A percentile compares a stretch with the other conserved stretches of the same genome.
Conservation (phyloP, 2,113 vertebrate species). For the Menidia beryllina region DNA sequence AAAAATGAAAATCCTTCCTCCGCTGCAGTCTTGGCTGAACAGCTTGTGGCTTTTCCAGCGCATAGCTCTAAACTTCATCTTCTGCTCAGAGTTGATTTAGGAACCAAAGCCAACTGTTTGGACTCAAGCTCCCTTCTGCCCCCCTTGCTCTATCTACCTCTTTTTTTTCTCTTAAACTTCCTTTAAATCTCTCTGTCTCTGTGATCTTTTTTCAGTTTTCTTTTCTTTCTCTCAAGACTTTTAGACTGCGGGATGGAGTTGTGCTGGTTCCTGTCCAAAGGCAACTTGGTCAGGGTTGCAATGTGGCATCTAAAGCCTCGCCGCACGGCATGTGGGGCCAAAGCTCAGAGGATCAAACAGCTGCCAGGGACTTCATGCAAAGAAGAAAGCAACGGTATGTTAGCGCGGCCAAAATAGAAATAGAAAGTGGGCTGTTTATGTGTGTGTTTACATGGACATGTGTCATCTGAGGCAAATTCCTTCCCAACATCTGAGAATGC, state of each 20-base stretch:
- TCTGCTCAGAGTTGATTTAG: constrained; percentile 71
- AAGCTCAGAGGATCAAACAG: constrained; percentile 63
- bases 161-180: constrained; percentile 34
- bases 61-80: constrained; percentile 73
- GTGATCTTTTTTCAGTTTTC: constrained; percentile 8
- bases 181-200: constrained; percentile 20
- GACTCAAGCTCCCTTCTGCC: constrained; percentile 31
- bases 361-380: constrained; percentile 66
- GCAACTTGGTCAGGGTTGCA: constrained; percentile 53
- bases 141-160: constrained; percentile 18
- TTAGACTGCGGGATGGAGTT: constrained; percentile 27
- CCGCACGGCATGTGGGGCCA: constrained; percentile 53
- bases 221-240: constrained; percentile 27
- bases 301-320: constrained; percentile 51
- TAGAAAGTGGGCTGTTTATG: constrained; percentile 48
- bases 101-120: constrained; percentile 61
- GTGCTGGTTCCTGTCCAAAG: constrained; percentile 58
- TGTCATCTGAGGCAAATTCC: constrained; percentile 7
- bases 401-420: constrained; percentile 61
- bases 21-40: constrained; percentile 69
- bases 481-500: constrained; percentile 9
- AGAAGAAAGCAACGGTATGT: constrained; percentile 57
- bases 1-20: constrained; percentile 56
- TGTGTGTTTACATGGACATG: constrained; percentile 15
- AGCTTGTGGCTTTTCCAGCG: constrained; percentile 70